phyloP scores from a whole-genome alignment of 2,113 vertebrate genomes.

The Urocynchramus pylzowi region DNA sequence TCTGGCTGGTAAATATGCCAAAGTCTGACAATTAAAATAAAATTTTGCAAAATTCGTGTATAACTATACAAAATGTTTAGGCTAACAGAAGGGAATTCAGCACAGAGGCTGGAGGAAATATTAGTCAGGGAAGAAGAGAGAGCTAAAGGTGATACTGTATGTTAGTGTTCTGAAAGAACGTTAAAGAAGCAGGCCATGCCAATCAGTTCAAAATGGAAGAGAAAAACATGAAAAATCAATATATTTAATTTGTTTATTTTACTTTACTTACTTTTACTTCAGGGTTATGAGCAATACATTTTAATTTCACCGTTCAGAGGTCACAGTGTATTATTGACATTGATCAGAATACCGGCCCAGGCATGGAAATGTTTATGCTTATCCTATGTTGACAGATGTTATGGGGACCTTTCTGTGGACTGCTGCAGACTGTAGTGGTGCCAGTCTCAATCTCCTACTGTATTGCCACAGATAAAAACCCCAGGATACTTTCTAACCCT shows the following conservation, averaged over 20 bases:
- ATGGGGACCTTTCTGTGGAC: neutral
- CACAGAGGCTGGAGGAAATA: neutral
- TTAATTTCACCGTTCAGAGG: neutral
- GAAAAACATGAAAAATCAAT: neutral
- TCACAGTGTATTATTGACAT: neutral
- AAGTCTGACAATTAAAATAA: neutral
- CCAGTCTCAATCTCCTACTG: neutral
- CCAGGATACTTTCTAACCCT: neutral
- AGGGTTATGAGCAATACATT: neutral
- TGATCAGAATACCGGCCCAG: neutral
- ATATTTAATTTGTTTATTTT: neutral
- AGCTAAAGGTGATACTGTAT: neutral
- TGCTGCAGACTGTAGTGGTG: neutral
- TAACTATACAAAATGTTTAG: neutral
- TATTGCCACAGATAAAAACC: neutral
- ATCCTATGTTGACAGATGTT: neutral
- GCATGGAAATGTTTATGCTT: neutral
- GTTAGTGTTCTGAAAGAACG: neutral
- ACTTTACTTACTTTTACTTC: neutral
- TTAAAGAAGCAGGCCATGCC: neutral
- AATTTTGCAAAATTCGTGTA: neutral
- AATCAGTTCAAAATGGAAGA: neutral
- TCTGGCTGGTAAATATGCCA: neutral
- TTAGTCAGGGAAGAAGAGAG: neutral
- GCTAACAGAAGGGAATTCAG: neutral